These are phyloP conservation scores for Corapipo altera DNA, from an alignment of 2,113 vertebrate genomes.

Conservation along the genomic window DNA sequence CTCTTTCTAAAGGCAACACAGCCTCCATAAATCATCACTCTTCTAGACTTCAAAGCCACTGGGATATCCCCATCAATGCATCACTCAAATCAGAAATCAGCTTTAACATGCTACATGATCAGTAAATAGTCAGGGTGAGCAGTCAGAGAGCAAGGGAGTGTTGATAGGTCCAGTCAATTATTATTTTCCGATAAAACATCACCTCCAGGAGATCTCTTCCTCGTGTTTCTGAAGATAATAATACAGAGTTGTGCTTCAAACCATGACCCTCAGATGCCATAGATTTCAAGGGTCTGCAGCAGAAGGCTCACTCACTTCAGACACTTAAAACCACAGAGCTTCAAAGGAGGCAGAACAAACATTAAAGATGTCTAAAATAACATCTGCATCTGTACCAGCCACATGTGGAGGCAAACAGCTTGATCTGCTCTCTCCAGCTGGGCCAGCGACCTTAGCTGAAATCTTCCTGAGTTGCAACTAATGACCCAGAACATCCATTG, in stretches of 20 bases:
- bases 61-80: not conserved
- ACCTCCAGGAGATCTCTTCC: slow-evolving; percentile 16
- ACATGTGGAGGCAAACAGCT: slow-evolving; percentile 24
- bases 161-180: slow-evolving; percentile 36
- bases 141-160: slow-evolving; percentile 24
- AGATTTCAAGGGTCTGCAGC: not conserved
- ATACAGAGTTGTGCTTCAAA: slow-evolving; percentile 1
- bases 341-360: slow-evolving; percentile 23
- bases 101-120: slow-evolving; percentile 3
- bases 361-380: not conserved
- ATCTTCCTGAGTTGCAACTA: not conserved
- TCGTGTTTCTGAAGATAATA: slow-evolving; percentile 25
- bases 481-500: slow-evolving; percentile 27
- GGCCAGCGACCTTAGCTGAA: slow-evolving; percentile 24
- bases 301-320: not conserved
- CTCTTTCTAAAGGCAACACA: slow-evolving; percentile 26
- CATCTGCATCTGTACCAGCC: slow-evolving; percentile 20
- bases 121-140: slow-evolving; percentile 12
- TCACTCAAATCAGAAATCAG: slow-evolving; percentile 30
- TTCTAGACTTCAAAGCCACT: slow-evolving; percentile 29
- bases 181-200: slow-evolving; percentile 29
- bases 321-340: slow-evolving; percentile 26
- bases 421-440: slow-evolving; percentile 11
- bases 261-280: not conserved
- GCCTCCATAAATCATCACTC: slow-evolving; percentile 25